These are phyloP conservation scores for Linnaemya tessellans DNA, from an alignment of 2,888 invertebrate genomes.

Conservation along the genomic window DNA sequence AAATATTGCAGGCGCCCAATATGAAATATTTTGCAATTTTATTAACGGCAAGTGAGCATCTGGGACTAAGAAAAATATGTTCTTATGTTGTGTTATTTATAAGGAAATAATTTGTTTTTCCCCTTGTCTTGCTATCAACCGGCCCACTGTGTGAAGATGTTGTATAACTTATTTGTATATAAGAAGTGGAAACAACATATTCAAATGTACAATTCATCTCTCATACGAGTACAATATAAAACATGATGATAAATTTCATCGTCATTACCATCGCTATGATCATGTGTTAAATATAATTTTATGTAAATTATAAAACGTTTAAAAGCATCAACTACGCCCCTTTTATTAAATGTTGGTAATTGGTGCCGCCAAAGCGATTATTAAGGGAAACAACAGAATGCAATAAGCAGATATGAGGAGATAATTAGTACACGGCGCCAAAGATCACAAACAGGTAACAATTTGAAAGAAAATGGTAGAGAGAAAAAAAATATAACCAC, in stretches of 20 bases:
- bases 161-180: neutral
- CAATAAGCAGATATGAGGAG: slow-evolving; percentile 25
- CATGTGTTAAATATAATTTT: slow-evolving; percentile 68
- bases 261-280: slow-evolving; percentile 46
- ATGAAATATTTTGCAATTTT: too few species aligned
- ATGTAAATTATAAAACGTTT: slow-evolving; percentile 72
- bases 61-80: too few species aligned
- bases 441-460: slow-evolving; percentile 52
- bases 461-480: slow-evolving; percentile 6
- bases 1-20: too few species aligned
- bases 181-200: neutral
- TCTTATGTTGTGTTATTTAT: too few species aligned
- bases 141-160: neutral
- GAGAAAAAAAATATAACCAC: neutral
- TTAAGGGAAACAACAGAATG: slow-evolving; percentile 34
- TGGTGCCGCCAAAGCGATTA: slow-evolving; percentile 69
- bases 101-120: neutral
- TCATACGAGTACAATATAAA: neutral
- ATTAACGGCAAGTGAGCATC: too few species aligned
- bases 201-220: slow-evolving; percentile 36
- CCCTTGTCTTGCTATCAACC: neutral
- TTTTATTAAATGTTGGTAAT: slow-evolving; percentile 71
- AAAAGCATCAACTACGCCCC: slow-evolving; percentile 68
- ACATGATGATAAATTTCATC: slow-evolving; percentile 38
- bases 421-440: slow-evolving; percentile 70